phyloP scores from a whole-genome alignment of 2,888 invertebrate species.

The Cataglyphis rosenhaueri region DNA sequence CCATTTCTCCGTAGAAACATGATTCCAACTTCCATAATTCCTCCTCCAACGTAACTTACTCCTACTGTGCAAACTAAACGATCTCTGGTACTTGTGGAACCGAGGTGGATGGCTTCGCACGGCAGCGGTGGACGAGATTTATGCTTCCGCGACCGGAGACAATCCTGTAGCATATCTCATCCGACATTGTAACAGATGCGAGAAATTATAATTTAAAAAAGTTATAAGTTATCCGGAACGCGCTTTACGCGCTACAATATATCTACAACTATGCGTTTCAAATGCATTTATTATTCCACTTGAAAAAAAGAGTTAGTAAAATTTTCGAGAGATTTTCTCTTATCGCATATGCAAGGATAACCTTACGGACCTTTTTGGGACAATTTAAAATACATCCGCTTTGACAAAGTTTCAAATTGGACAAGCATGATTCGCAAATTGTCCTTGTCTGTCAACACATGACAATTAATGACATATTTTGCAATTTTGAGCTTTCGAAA shows the following conservation, averaged over 20 bases:
- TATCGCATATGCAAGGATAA: background rate
- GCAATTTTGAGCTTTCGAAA: background rate
- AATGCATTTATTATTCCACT: constrained; percentile 19
- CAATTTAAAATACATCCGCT: too few relatives aligned
- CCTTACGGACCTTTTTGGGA: background rate
- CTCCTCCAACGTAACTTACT: constrained; percentile 24
- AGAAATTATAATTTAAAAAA: constrained; percentile 21
- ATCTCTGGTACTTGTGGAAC: constrained; percentile 19
- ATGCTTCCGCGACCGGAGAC: constrained; percentile 49
- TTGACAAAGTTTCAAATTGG: background rate
- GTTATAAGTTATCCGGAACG: constrained; percentile 39
- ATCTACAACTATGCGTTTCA: background rate
- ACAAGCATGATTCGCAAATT: background rate
- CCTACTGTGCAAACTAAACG: constrained; percentile 12
- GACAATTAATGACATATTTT: background rate
- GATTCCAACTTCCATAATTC: constrained; percentile 12
- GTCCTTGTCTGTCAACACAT: background rate
- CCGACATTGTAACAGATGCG: constrained; percentile 45
- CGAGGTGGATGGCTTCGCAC: background rate
- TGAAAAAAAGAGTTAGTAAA: background rate
- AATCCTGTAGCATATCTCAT: constrained; percentile 43
- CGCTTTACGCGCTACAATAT: background rate
- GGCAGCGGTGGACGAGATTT: constrained; percentile 9
- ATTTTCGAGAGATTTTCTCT: background rate
- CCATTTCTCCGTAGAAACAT: constrained; percentile 7